These are phyloP conservation scores for Neoarius graeffei DNA, from an alignment of 2,113 vertebrate species.

Conservation along the genomic window DNA sequence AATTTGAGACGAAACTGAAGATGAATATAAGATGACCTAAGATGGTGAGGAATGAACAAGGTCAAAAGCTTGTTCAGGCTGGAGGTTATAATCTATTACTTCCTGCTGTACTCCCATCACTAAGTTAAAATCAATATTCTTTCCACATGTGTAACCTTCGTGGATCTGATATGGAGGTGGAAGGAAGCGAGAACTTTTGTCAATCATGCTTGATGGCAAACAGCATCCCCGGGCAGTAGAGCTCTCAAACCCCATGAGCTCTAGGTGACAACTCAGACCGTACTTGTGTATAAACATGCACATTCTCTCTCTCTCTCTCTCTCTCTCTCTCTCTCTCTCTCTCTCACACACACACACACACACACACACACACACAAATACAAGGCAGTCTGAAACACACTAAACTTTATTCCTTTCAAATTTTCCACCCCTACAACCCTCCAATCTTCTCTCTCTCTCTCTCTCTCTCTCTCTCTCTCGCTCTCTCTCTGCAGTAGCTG, in stretches of 20 bases:
- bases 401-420: slow-evolving; percentile 49
- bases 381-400: slow-evolving; percentile 29
- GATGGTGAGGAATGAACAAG: slow-evolving; percentile 2
- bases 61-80: slow-evolving; percentile 15
- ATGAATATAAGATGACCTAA: background rate
- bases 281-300: background rate
- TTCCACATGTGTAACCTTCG: slow-evolving; percentile 59
- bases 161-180: slow-evolving; percentile 55
- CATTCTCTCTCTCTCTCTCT: background rate
- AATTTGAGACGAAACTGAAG: background rate
- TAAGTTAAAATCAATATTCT: slow-evolving; percentile 64
- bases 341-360: background rate
- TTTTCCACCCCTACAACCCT: slow-evolving; percentile 12
- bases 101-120: slow-evolving; percentile 53
- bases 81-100: slow-evolving; percentile 59
- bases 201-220: slow-evolving; percentile 58
- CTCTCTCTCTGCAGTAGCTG: slow-evolving; percentile 49
- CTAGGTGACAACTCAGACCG: slow-evolving; percentile 24
- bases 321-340: background rate
- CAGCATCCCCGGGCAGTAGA: slow-evolving; percentile 51
- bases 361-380: background rate
- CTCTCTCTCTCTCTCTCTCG: background rate
- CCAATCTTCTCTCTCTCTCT: background rate
- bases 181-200: slow-evolving; percentile 43
- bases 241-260: slow-evolving; percentile 10